Conservation (phyloP, 1,140 invertebrate species). For the Contarinia nasturtii region DNA sequence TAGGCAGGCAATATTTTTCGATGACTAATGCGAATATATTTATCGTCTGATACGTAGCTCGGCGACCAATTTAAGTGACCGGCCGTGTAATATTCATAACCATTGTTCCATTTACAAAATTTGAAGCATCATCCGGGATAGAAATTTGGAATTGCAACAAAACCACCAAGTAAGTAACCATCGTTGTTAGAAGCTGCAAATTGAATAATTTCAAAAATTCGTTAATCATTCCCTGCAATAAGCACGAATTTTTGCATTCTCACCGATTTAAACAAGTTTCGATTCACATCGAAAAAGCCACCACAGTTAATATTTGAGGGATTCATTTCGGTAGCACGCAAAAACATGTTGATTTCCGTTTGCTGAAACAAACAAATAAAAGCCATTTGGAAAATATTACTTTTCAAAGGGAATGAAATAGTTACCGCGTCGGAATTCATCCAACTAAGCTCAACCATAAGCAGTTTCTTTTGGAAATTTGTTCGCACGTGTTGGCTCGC, state of each 20-base stretch:
- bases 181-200: conserved; percentile 38
- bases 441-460: conserved; percentile 45
- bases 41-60: no score
- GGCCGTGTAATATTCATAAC: no score
- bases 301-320: conserved; percentile 43
- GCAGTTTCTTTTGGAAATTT: conserved; percentile 45
- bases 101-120: background rate
- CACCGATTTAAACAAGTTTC: conserved; percentile 44
- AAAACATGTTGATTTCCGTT: conserved; percentile 46
- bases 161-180: conserved; percentile 49
- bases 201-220: conserved; percentile 1
- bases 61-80: no score
- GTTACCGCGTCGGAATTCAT: conserved; percentile 34
- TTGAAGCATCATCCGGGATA: conserved; percentile 30
- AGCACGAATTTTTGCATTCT: conserved; percentile 6
- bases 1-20: no score
- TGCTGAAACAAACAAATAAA: no score
- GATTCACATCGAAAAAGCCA: conserved; percentile 45
- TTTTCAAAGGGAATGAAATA: background rate
- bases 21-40: no score
- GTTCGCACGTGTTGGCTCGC: conserved; percentile 40
- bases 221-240: no score
- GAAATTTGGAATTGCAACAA: conserved; percentile 49
- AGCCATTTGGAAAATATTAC: background rate
- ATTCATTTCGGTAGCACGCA: conserved; percentile 47